Percentiles rank a stretch among this genome's conserved stretches.
Conservation (phyloP, 2,797 vertebrate genomes). For the Tenualosa thibaudeaui region DNA sequence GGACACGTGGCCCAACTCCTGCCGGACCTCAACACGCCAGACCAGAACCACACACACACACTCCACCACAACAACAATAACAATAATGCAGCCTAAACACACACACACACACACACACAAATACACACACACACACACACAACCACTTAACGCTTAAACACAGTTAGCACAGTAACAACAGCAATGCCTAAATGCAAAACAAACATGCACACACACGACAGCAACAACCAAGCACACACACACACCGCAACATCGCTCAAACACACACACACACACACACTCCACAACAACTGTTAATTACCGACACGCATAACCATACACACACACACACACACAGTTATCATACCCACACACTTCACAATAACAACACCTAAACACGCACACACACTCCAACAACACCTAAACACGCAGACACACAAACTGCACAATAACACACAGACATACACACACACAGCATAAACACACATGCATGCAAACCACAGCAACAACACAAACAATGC, state of each 20-base stretch:
- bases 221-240: not conserved
- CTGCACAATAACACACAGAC: not conserved
- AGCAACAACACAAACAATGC: not conserved
- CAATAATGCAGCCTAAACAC: not conserved
- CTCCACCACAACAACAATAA: constrained; percentile 40
- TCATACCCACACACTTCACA: not conserved
- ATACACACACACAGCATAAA: not conserved
- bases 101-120: not conserved
- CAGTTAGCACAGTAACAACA: not conserved
- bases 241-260: not conserved
- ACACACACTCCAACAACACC: not conserved
- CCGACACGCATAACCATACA: not conserved
- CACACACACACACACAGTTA: too few species aligned
- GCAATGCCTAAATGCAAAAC: not conserved
- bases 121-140: not conserved
- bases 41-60: constrained; percentile 60
- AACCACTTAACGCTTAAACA: too few species aligned
- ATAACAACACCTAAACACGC: not conserved
- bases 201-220: not conserved
- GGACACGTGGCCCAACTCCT: constrained; percentile 92
- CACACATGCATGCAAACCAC: not conserved
- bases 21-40: constrained; percentile 55
- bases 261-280: not conserved
- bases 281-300: not conserved
- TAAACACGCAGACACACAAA: not conserved